Evolutionary conservation across 2,113 vertebrate species (phyloP).

Genomic region (Tursiops truncatus): DNA sequence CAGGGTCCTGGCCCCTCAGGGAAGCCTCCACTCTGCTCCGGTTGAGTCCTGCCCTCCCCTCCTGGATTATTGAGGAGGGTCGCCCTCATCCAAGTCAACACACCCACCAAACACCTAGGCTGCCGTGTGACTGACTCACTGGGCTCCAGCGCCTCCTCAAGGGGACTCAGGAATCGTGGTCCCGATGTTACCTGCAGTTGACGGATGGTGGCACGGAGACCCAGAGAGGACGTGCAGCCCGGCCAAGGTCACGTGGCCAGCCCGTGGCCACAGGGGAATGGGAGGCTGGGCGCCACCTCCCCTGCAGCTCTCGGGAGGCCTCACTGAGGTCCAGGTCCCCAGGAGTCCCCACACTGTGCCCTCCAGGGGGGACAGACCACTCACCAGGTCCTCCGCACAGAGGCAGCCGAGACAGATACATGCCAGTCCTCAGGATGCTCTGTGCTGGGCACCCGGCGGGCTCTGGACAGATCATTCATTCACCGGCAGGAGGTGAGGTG

Average conservation of each 20-base stretch:
- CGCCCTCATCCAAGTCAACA: background rate
- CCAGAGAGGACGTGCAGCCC: no score
- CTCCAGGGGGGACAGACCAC: rapidly evolving
- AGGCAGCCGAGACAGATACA: rapidly evolving
- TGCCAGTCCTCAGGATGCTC: no score
- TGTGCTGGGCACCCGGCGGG: rapidly evolving
- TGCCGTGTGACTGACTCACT: rapidly evolving
- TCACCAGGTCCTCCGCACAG: rapidly evolving
- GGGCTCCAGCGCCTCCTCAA: no score
- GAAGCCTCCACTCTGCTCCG: background rate
- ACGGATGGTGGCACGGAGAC: background rate
- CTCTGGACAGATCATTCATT: rapidly evolving
- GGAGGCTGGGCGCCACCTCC: rapidly evolving
- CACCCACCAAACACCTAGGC: background rate
- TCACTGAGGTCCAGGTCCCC: background rate
- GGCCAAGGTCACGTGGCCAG: rapidly evolving
- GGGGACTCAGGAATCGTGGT: background rate
- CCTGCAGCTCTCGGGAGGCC: rapidly evolving
- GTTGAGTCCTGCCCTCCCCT: background rate
- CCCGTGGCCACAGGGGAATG: rapidly evolving
- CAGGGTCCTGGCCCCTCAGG: no score
- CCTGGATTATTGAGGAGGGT: background rate
- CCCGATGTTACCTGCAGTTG: background rate
- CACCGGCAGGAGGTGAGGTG: rapidly evolving
- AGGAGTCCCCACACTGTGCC: background rate